Percentiles rank a stretch among this genome's conserved stretches.
Evolutionary conservation across 35 echinoderm and acorn worm genomes (phyloP).

Genomic region (Lytechinus variegatus): DNA sequence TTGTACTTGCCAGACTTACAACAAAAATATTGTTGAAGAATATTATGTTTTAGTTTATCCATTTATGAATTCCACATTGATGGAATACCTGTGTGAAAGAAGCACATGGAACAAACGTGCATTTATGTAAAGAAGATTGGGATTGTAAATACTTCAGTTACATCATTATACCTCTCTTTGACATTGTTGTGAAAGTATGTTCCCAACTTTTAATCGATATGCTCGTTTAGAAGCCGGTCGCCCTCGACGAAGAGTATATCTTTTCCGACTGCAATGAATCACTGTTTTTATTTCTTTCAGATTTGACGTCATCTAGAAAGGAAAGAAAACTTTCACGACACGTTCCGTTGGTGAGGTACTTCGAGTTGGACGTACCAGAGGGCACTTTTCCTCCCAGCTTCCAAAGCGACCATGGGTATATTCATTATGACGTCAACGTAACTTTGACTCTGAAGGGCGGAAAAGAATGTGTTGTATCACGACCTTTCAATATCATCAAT

Average conservation of each 20-base stretch:
- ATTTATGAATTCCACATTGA: too few relatives aligned
- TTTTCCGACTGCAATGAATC: background rate
- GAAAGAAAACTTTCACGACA: background rate
- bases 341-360: background rate
- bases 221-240: background rate
- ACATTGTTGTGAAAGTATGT: too few relatives aligned
- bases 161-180: too few relatives aligned
- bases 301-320: background rate
- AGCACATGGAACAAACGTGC: too few relatives aligned
- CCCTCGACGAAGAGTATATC: background rate
- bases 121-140: too few relatives aligned
- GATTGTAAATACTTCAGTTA: too few relatives aligned
- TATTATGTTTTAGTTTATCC: too few relatives aligned
- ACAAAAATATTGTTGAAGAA: too few relatives aligned
- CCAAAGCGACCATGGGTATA: background rate
- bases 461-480: slow-evolving; percentile 10
- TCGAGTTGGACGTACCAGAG: slow-evolving; percentile 37
- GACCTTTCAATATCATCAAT: slow-evolving; percentile 16
- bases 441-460: background rate
- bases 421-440: slow-evolving; percentile 18
- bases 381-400: slow-evolving; percentile 11
- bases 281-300: background rate
- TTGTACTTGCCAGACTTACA: too few relatives aligned
- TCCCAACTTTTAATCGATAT: too few relatives aligned
- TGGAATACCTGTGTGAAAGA: too few relatives aligned